A percentile compares a stretch with the other conserved stretches of the same genome.
These are phyloP conservation scores for Chauna torquata DNA, from an alignment of 2,113 vertebrate genomes.

Conservation along the genomic window DNA sequence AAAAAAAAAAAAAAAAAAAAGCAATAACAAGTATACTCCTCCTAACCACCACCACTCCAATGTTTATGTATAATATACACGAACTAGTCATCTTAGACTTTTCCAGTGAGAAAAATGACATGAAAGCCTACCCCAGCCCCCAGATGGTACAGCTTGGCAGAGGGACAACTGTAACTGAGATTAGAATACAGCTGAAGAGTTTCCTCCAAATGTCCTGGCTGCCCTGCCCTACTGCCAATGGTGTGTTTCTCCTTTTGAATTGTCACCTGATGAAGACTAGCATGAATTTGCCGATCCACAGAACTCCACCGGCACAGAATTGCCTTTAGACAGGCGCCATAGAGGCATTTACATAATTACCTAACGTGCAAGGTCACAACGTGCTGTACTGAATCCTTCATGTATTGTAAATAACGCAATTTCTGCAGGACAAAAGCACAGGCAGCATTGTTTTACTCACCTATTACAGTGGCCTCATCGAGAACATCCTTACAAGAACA, in stretches of 20 bases:
- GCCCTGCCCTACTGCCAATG: neutral
- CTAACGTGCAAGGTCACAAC: neutral
- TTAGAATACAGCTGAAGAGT: neutral
- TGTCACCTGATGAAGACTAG: neutral
- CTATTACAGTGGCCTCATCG: neutral
- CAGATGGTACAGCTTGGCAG: neutral
- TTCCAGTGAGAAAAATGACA: neutral
- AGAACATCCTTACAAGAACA: neutral
- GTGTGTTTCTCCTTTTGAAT: neutral
- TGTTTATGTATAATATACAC: neutral
- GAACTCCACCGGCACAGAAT: neutral
- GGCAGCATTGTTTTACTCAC: constrained; percentile 3
- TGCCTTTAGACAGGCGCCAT: neutral
- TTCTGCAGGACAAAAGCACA: constrained; percentile 18
- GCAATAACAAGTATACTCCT: neutral
- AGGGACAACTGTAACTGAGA: neutral
- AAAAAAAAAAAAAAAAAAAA: neutral
- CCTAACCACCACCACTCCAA: neutral
- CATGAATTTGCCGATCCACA: neutral
- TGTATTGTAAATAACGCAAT: constrained; percentile 4
- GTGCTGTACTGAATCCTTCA: neutral
- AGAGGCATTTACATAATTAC: constrained; percentile 5
- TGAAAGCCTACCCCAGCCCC: neutral
- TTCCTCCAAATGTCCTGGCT: neutral
- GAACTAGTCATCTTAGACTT: neutral